These are phyloP conservation scores for Vollenhovia emeryi DNA, from an alignment of 1,140 invertebrate species.

Conservation along the genomic window DNA sequence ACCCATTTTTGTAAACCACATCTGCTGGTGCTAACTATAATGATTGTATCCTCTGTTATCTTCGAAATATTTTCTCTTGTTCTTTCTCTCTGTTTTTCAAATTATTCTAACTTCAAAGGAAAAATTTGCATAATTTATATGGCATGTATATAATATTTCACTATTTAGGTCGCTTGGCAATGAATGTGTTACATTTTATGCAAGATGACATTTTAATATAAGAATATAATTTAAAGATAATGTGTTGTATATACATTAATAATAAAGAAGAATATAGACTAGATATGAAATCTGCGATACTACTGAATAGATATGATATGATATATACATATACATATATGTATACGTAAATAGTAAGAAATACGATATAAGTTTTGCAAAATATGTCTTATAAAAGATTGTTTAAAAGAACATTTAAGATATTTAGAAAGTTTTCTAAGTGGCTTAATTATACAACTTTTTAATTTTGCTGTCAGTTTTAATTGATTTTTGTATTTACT, in stretches of 20 bases:
- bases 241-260: constrained; percentile 30
- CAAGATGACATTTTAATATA: constrained; percentile 35
- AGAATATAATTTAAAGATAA: constrained; percentile 21
- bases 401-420: neutral
- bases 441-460: neutral
- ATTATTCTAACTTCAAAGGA: constrained; percentile 44
- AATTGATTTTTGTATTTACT: constrained; percentile 39
- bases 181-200: constrained; percentile 68
- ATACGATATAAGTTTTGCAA: neutral
- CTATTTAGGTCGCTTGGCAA: constrained; percentile 57
- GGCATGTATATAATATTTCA: constrained; percentile 60
- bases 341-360: neutral
- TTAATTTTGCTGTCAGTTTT: constrained; percentile 25
- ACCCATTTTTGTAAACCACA: constrained; percentile 28
- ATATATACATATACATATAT: no score
- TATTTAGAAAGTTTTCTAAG: constrained; percentile 20
- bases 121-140: constrained; percentile 40
- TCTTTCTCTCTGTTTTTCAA: constrained; percentile 32
- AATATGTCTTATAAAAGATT: neutral
- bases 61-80: constrained; percentile 28
- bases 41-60: neutral
- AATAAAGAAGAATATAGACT: neutral
- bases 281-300: neutral
- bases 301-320: neutral
- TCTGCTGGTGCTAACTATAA: constrained; percentile 44